Percentiles rank a stretch among this genome's conserved stretches.
Conservation (phyloP, 2,888 invertebrate genomes). For the Blastobasis adustella region DNA sequence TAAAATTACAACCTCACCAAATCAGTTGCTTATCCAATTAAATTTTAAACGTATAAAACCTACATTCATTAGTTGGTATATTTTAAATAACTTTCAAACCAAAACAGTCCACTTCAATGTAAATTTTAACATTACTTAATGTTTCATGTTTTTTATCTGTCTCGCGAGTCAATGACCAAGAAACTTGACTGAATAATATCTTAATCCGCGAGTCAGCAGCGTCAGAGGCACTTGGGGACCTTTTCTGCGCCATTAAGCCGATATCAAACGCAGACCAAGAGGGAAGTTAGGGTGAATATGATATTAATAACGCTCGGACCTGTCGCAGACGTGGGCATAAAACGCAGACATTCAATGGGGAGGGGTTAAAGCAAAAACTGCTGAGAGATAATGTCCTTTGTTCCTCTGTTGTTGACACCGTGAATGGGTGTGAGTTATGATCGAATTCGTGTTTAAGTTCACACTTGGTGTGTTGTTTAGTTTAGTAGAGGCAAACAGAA, state of each 20-base stretch:
- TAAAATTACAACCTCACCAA: too few relatives aligned
- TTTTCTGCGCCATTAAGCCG: constrained; percentile 37
- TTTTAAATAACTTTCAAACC: too few relatives aligned
- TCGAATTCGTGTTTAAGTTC: neutral
- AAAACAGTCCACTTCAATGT: too few relatives aligned
- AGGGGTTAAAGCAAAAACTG: constrained; percentile 27
- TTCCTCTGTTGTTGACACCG: constrained; percentile 22
- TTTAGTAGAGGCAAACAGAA: too few relatives aligned
- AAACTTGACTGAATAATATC: constrained; percentile 2
- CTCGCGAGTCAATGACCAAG: too few relatives aligned
- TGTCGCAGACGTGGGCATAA: constrained; percentile 31
- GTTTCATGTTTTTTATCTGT: too few relatives aligned
- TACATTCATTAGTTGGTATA: too few relatives aligned
- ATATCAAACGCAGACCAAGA: constrained; percentile 34
- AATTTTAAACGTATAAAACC: too few relatives aligned
- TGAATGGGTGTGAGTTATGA: constrained; percentile 22
- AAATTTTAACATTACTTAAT: too few relatives aligned
- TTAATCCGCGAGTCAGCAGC: constrained; percentile 12
- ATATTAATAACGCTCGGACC: constrained; percentile 20
- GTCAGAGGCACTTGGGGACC: constrained; percentile 11
- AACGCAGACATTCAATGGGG: constrained; percentile 30
- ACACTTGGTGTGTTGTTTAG: neutral
- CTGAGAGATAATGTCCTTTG: constrained; percentile 33
- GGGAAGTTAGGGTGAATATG: constrained; percentile 25
- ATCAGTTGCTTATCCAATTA: too few relatives aligned